Conservation (phyloP, 2,888 invertebrate genomes). For the Nipponacmea schrenckii region DNA sequence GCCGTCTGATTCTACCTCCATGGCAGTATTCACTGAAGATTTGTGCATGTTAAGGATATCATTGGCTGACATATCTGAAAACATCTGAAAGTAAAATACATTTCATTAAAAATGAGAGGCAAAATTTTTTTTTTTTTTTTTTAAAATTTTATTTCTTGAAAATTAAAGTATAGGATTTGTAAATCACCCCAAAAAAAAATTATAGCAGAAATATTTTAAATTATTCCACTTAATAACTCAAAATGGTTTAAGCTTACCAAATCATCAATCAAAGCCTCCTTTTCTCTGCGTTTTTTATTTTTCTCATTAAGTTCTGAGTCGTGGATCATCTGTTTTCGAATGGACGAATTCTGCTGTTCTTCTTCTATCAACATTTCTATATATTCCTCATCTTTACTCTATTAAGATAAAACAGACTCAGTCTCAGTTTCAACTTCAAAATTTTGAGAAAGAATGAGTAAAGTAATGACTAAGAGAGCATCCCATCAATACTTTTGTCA, state of each 20-base stretch:
- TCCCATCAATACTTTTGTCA: neutral
- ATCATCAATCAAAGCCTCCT: slow-evolving; percentile 91
- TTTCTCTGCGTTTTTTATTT: slow-evolving; percentile 80
- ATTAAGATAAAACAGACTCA: slow-evolving; percentile 35
- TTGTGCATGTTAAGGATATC: slow-evolving; percentile 85
- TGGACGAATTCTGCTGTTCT: slow-evolving; percentile 66
- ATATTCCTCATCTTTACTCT: slow-evolving; percentile 82
- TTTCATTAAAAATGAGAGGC: neutral
- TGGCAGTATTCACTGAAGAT: slow-evolving; percentile 73
- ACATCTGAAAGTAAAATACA: slow-evolving; percentile 73
- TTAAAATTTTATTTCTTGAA: no score
- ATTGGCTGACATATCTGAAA: slow-evolving; percentile 88
- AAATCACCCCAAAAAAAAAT: no score
- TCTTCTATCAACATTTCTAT: slow-evolving; percentile 73
- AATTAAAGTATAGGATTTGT: no score
- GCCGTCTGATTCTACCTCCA: slow-evolving; percentile 68
- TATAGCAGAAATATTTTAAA: no score
- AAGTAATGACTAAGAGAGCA: neutral
- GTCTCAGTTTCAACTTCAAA: neutral
- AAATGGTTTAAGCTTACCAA: slow-evolving; percentile 69
- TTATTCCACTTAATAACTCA: no score
- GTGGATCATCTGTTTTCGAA: slow-evolving; percentile 75
- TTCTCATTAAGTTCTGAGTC: slow-evolving; percentile 73
- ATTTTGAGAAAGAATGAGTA: neutral
- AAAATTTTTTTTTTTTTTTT: no score